phyloP scores from a whole-genome alignment of 2,113 vertebrate genomes.

The Maccullochella peelii region DNA sequence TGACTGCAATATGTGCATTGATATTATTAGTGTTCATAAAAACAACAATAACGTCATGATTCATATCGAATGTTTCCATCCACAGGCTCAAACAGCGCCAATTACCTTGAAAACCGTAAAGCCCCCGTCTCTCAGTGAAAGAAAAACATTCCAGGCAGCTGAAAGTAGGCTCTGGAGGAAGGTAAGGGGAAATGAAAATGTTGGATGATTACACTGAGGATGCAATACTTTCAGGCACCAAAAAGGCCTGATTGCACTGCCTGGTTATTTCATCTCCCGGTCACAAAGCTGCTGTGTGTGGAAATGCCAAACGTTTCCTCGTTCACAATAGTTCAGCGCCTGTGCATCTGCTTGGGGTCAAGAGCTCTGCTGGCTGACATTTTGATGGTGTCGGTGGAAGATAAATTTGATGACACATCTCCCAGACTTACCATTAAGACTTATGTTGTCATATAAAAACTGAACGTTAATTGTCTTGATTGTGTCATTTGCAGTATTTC shows the following conservation, averaged over 20 bases:
- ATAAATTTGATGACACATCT: slow-evolving; percentile 5
- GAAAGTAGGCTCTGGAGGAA: slow-evolving; percentile 29
- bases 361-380: slow-evolving; percentile 37
- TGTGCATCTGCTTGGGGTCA: slow-evolving; percentile 32
- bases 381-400: slow-evolving; percentile 28
- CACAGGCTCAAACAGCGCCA: slow-evolving; percentile 22
- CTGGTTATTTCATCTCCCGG: background rate
- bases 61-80: slow-evolving; percentile 25
- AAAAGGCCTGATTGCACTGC: slow-evolving; percentile 42
- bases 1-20: background rate
- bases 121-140: background rate
- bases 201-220: slow-evolving; percentile 27
- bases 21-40: slow-evolving; percentile 41
- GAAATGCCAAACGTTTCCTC: slow-evolving; percentile 39
- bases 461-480: background rate
- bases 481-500: slow-evolving; percentile 14
- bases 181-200: slow-evolving; percentile 46
- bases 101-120: slow-evolving; percentile 38
- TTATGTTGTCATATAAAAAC: background rate
- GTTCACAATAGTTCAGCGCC: background rate
- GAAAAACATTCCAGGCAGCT: slow-evolving; percentile 37
- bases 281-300: slow-evolving; percentile 6
- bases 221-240: slow-evolving; percentile 28
- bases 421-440: slow-evolving; percentile 10
- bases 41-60: slow-evolving; percentile 31